Conservation (phyloP, 2,888 invertebrate species). For the Tridacna gigas region DNA sequence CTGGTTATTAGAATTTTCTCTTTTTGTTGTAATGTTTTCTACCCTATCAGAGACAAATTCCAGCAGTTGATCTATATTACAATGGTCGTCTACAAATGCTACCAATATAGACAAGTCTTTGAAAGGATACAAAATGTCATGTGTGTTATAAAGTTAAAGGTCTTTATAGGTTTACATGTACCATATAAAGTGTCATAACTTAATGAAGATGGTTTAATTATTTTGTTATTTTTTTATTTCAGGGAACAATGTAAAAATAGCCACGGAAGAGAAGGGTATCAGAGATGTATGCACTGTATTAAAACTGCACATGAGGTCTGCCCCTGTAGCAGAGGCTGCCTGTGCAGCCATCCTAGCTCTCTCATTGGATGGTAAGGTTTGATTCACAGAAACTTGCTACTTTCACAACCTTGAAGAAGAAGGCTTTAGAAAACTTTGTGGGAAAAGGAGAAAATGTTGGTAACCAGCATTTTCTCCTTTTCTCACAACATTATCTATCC, state of each 20-base stretch:
- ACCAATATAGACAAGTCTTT: no score
- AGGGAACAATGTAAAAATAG: slow-evolving; percentile 80
- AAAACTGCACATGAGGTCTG: slow-evolving; percentile 71
- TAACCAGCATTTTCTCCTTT: background rate
- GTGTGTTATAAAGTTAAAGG: no score
- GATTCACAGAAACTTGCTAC: background rate
- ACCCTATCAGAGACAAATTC: no score
- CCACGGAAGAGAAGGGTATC: slow-evolving; percentile 76
- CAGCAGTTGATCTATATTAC: no score
- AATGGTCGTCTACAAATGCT: no score
- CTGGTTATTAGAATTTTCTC: no score
- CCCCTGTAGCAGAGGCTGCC: slow-evolving; percentile 79
- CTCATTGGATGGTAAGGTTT: slow-evolving; percentile 79
- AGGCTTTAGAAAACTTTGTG: background rate
- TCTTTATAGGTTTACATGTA: no score
- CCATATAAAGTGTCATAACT: no score
- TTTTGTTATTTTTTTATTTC: slow-evolving; percentile 27
- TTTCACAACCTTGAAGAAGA: background rate
- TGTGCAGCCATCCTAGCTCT: slow-evolving; percentile 80
- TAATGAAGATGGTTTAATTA: background rate
- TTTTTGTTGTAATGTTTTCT: no score
- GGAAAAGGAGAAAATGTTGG: background rate
- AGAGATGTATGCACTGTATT: slow-evolving; percentile 77
- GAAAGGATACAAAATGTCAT: no score
- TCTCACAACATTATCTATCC: background rate